Base-by-base conservation (phyloP, 2,797 vertebrate genomes). In the Gymnothorax javanicus region DNA sequence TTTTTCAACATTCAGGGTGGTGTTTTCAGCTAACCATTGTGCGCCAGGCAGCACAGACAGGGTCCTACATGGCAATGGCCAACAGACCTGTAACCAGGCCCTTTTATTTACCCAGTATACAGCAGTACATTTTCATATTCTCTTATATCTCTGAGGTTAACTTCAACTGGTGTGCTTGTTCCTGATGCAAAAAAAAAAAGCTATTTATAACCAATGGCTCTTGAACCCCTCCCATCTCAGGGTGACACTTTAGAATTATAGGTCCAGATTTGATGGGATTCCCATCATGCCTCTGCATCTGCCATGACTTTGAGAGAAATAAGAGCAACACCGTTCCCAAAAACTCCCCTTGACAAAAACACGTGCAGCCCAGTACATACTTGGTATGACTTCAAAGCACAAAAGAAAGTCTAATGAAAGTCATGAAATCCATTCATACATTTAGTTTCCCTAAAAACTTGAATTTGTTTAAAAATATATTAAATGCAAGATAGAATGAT, bases 361-460 rank as follows among this genome's bases (percentile, higher is more conserved):
- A 77, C 13, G 8, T 15, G 15, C 73, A 77, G 69, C 69, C 25
- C 27, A 25, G n/a, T n/a, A 69, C 25, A 0, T 1, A 77, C 52
- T 77, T 77, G 33, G 33, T 5, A 52, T 17, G 1, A 11, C 12
- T 17, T 7, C 13, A 50, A 77, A 2, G 15, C 25, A 73, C 25
- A 73, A 43, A 27, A 75, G 1, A 33, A 17, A 20, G 52, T 27
- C 17, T 50, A 77, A 77, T 27, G 50, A 20, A 27, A 17, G 43
- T 77, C 71, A 15, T 13, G 6, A 12, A 4, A 17, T 1, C n/a
- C 17, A 52, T 15, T 20, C 50, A 7, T 79, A 52, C 54, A 52
- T 79, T 79, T 79, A 8, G 50, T 79, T 43, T n/a, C 54, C 57
- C 33, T n/a, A 81, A 64, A 86, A 67, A 54, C 33, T 12, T 79